A percentile compares a stretch with the other conserved stretches of the same genome.
phyloP scores from a whole-genome alignment of 2,113 vertebrate species.

The Mobula birostris region DNA sequence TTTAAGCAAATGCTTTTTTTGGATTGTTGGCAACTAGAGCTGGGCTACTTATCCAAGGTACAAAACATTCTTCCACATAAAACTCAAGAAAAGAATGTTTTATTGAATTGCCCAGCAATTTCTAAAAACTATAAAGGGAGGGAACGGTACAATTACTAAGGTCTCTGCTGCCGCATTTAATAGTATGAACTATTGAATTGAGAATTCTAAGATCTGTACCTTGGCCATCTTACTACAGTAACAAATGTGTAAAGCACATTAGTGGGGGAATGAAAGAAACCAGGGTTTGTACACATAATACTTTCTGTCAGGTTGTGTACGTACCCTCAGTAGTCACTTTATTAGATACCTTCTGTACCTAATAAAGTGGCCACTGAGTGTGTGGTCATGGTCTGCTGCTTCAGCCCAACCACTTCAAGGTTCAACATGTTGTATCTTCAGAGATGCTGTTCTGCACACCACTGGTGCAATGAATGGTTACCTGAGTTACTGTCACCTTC shows the following conservation, averaged over 20 bases:
- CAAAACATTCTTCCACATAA: not conserved
- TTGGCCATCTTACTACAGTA: not conserved
- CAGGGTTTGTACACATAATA: not conserved
- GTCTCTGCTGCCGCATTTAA: not conserved
- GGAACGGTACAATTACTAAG: not conserved
- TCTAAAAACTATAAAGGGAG: constrained; percentile 7
- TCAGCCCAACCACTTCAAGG: too few species aligned
- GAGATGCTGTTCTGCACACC: too few species aligned
- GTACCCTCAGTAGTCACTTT: too few species aligned
- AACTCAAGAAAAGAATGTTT: not conserved
- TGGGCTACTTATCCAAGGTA: not conserved
- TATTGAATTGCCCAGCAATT: not conserved
- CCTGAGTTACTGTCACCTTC: too few species aligned
- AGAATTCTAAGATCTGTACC: not conserved
- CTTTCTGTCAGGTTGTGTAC: not conserved
- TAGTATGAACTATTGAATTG: not conserved
- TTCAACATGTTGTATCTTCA: too few species aligned
- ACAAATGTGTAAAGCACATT: not conserved
- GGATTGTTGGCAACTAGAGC: not conserved
- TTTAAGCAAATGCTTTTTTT: not conserved
- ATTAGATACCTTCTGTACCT: too few species aligned
- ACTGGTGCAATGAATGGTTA: too few species aligned
- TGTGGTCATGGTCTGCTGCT: too few species aligned
- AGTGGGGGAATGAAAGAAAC: not conserved
- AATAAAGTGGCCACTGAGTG: too few species aligned